Evolutionary conservation across 2,797 vertebrate species (phyloP).

Genomic region (Helostoma temminkii): DNA sequence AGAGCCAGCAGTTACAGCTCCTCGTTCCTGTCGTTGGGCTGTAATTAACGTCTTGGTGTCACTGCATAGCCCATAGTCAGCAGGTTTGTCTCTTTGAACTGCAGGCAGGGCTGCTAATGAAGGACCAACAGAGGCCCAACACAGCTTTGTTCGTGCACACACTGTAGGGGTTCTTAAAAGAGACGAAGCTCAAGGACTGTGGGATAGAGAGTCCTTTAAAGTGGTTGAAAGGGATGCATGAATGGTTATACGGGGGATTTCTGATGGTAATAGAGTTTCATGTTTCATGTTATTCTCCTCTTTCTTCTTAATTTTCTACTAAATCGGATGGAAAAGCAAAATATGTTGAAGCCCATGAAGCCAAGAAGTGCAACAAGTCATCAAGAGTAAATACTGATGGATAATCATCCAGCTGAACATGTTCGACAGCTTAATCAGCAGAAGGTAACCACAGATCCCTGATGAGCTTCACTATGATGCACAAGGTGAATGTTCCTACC

Average conservation of each 20-base stretch:
- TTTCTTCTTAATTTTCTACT: not conserved
- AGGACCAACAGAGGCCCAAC: conserved; percentile 31
- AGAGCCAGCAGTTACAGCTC: not conserved
- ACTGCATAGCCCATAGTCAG: conserved; percentile 26
- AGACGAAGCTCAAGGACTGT: not conserved
- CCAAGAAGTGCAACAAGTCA: not conserved
- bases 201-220: not conserved
- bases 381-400: not conserved
- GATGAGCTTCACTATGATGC: not conserved
- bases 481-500: conserved; percentile 63
- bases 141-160: conserved; percentile 9
- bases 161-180: not conserved
- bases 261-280: too few species aligned
- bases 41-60: conserved; percentile 61
- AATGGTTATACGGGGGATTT: not conserved
- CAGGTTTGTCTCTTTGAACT: conserved; percentile 53
- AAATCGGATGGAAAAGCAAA: not conserved
- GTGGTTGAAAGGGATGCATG: too few species aligned
- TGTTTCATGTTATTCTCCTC: not conserved
- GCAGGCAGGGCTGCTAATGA: conserved; percentile 25
- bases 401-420: not conserved
- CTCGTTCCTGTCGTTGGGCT: conserved; percentile 19
- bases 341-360: too few species aligned
- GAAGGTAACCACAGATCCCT: not conserved
- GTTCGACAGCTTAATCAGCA: too few species aligned